A percentile compares a stretch with the other conserved stretches of the same genome.
These are phyloP conservation scores for Petrocephalus microphthalmus DNA, from an alignment of 2,113 vertebrate genomes.

Conservation along the genomic window DNA sequence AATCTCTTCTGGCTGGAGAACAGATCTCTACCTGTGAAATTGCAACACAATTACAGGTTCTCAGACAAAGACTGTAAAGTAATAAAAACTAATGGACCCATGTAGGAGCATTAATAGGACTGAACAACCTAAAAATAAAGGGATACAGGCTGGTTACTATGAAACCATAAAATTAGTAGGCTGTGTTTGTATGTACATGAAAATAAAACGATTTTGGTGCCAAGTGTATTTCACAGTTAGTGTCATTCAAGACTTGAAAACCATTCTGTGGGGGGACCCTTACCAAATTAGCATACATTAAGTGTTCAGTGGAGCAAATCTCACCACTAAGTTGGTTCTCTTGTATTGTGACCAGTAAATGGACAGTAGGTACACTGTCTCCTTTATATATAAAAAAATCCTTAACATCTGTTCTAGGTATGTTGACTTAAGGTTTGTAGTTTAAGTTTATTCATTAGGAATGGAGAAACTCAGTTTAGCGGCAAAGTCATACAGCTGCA, in stretches of 20 bases:
- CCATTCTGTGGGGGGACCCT: neutral
- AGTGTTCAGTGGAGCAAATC: too few relatives aligned
- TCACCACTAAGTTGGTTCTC: neutral
- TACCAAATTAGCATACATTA: neutral
- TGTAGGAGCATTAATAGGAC: neutral
- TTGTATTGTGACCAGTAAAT: neutral
- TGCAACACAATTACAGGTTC: neutral
- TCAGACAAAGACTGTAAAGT: neutral
- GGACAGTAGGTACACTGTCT: neutral
- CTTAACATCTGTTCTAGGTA: neutral
- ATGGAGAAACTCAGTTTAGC: constrained; percentile 37
- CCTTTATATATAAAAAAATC: neutral
- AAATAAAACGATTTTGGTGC: neutral
- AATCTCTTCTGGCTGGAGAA: neutral
- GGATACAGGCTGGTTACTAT: neutral
- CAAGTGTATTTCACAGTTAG: neutral
- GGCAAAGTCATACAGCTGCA: constrained; percentile 47
- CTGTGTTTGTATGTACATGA: neutral
- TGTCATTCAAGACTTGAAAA: neutral
- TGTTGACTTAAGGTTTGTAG: neutral
- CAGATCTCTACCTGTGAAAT: neutral
- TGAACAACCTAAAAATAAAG: neutral
- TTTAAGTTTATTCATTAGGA: constrained; percentile 34
- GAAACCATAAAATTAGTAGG: neutral
- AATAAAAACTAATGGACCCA: neutral